Evolutionary conservation across 2,797 vertebrate species (phyloP).

Genomic region (Loriculus beryllinus): DNA sequence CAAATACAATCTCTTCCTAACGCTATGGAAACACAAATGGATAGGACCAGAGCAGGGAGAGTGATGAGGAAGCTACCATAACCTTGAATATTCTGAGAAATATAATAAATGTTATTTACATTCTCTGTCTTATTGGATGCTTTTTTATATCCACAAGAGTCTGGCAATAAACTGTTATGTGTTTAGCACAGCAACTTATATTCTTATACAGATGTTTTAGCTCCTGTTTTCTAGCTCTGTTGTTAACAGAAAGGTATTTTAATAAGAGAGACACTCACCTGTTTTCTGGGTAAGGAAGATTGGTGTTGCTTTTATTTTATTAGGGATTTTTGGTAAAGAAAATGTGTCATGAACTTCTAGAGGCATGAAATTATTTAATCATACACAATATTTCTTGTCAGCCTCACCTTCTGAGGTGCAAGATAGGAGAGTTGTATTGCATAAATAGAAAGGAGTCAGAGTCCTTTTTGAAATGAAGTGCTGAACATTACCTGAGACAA

Average conservation of each 20-base stretch:
- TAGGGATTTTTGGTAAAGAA: neutral
- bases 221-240: neutral
- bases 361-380: neutral
- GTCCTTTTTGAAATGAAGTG: neutral
- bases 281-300: neutral
- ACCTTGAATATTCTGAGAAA: neutral
- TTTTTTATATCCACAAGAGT: neutral
- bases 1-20: neutral
- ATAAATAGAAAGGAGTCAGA: neutral
- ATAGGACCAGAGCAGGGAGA: neutral
- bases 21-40: neutral
- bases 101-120: neutral
- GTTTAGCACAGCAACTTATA: neutral
- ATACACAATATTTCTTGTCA: conserved; percentile 4
- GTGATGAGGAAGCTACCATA: neutral
- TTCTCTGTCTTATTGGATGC: neutral
- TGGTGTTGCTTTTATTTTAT: neutral
- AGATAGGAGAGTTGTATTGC: neutral
- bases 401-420: neutral
- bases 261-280: neutral
- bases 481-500: neutral
- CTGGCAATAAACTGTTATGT: neutral
- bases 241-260: neutral
- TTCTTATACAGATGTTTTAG: neutral
- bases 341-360: neutral